Base-by-base conservation (phyloP, 2,888 invertebrate species). In the Heliconius erato region DNA sequence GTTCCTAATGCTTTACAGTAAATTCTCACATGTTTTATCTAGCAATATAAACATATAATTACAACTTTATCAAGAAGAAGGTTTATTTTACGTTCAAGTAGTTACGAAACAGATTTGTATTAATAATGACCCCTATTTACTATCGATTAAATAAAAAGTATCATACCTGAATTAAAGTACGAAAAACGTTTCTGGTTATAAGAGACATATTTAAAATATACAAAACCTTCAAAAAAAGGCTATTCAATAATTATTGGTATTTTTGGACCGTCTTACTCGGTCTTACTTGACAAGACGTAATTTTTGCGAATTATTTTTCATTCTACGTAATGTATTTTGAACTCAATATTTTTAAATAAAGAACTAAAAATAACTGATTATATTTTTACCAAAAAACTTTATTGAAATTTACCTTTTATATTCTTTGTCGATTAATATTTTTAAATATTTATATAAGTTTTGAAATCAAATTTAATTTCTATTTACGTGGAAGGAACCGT, bases 91-190 rank as follows among this genome's bases (percentile, higher is more conserved):
- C 23, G 74, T 68, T 72, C 82, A 77, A 82, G 80, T 82, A 85
- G 94, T 95, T 95, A 95, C 94, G 95, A 95, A 95, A 95, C 95
- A 91, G 84, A 80, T 86, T 84, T 83, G 76, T 74, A 71, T 80
- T 79, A 74, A 78, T 69, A 74, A 72, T 59, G 65, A 79, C 59
- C 7, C 44, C 1, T 16, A 69, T 44, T 72, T 71, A 26, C 11
- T 79, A 77, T 74, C 59, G 68, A 74, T 68, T 63, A n/a, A 72
- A 72, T 44, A 79, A 72, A 83, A 82, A 81, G 7, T 49, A 63
- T 84, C 82, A 85, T 92, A 96, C 96, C 95, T 96, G 96, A 79
- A 92, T 88, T 71, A 96, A 87, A 82, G 92, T 90, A 85, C 95
- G 93, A 86, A 93, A 91, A 86, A 95, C 87, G 86, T 94, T 94